These are phyloP conservation scores for Iguana delicatissima DNA, from an alignment of 2,797 vertebrate species.

Conservation along the genomic window DNA sequence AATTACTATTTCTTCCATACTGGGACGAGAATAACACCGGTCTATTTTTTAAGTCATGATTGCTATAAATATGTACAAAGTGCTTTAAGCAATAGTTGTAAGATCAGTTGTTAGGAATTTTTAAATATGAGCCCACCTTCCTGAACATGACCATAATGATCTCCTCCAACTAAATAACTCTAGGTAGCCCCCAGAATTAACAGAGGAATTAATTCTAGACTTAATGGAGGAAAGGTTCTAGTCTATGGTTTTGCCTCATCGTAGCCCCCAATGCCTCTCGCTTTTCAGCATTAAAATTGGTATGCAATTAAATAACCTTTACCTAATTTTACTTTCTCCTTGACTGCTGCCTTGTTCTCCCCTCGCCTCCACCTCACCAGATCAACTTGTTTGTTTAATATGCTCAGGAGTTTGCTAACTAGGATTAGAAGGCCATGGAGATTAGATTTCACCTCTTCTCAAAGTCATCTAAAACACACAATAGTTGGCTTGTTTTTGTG, in stretches of 20 bases:
- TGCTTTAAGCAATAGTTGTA: not conserved
- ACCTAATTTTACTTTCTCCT: not conserved
- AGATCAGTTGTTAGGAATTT: not conserved
- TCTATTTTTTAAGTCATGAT: not conserved
- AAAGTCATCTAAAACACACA: slow-evolving; percentile 20
- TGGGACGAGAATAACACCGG: no score
- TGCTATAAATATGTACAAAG: not conserved
- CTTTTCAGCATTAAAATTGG: not conserved
- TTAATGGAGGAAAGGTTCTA: not conserved
- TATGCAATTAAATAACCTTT: not conserved
- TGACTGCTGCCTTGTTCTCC: not conserved
- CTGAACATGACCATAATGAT: not conserved
- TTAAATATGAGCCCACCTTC: not conserved
- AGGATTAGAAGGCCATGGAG: slow-evolving; percentile 17
- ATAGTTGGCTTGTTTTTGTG: not conserved
- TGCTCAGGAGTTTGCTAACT: slow-evolving; percentile 16
- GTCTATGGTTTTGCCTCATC: not conserved
- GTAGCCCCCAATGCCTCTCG: not conserved
- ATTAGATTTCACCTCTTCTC: slow-evolving; percentile 30
- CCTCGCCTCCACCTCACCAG: not conserved
- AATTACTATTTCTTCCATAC: no score
- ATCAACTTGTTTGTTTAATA: not conserved
- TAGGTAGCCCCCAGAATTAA: not conserved
- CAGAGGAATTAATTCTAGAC: not conserved
- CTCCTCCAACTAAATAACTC: not conserved